phyloP scores from a whole-genome alignment of 2,888 invertebrate species.

The Cheilosia impressa region DNA sequence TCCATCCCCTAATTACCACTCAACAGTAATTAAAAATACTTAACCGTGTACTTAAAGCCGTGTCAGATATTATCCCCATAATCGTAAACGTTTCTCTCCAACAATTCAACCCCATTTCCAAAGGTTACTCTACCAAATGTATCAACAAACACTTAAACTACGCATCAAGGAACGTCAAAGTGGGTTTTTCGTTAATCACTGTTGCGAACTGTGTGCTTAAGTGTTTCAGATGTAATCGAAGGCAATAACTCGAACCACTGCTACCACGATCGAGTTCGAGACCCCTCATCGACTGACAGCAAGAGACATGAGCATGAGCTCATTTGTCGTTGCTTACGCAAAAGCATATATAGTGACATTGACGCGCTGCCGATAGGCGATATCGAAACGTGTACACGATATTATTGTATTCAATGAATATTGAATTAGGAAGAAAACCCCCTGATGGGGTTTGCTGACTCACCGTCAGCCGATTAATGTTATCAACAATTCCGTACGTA shows the following conservation, averaged over 20 bases:
- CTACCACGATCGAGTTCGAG: not conserved
- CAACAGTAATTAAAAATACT: slow-evolving; percentile 27
- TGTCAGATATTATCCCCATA: too few relatives aligned
- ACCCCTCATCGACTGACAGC: slow-evolving; percentile 1
- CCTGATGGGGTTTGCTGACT: slow-evolving; percentile 39
- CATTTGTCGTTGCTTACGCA: slow-evolving; percentile 7
- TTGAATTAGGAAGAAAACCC: slow-evolving; percentile 24
- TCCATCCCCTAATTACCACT: not conserved
- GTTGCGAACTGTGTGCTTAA: not conserved
- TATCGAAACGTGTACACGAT: not conserved
- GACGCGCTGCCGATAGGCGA: slow-evolving; percentile 9
- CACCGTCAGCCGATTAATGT: slow-evolving; percentile 27
- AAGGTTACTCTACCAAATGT: not conserved
- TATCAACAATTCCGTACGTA: slow-evolving; percentile 3
- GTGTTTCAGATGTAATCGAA: slow-evolving; percentile 21
- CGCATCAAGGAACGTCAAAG: not conserved
- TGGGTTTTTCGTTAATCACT: not conserved
- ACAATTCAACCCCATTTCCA: not conserved
- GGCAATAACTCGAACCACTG: not conserved
- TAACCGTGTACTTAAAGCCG: too few relatives aligned
- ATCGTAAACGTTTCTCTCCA: not conserved
- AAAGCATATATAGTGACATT: not conserved
- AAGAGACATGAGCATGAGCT: not conserved
- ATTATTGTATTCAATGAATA: slow-evolving; percentile 12
- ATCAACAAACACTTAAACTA: not conserved